Percentiles rank a stretch among this genome's conserved stretches.
These are phyloP conservation scores for Chrysochloris asiatica DNA, from an alignment of 2,113 vertebrate genomes.

Conservation along the genomic window DNA sequence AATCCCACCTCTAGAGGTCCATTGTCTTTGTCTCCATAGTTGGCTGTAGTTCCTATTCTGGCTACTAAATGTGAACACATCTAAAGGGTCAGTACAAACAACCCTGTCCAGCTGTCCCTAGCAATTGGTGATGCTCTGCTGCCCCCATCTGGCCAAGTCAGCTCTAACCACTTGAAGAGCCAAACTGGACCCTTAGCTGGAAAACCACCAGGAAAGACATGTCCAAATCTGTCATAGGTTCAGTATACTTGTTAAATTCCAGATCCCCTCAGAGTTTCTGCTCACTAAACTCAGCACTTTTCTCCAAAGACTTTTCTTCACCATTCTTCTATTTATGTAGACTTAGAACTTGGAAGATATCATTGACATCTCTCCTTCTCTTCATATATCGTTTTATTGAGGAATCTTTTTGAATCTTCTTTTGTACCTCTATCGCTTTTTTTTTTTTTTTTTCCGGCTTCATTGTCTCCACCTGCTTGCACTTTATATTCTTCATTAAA, in stretches of 20 bases:
- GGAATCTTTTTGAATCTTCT: not conserved
- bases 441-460: not conserved
- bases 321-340: not conserved
- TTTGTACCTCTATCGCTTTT: not conserved
- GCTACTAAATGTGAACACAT: not conserved
- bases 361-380: not conserved
- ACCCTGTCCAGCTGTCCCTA: not conserved
- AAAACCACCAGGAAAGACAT: not conserved
- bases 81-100: not conserved
- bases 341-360: not conserved
- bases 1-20: not conserved
- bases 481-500: not conserved
- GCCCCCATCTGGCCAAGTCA: slow-evolving; percentile 61
- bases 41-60: not conserved
- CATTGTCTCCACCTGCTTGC: not conserved
- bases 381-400: not conserved
- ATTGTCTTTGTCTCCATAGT: not conserved
- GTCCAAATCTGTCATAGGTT: not conserved
- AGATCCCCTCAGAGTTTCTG: not conserved
- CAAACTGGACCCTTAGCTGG: not conserved
- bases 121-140: slow-evolving; percentile 52
- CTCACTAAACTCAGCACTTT: not conserved
- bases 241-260: not conserved
- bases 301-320: not conserved
- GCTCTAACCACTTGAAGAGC: not conserved